Evolutionary conservation across 2,888 invertebrate species (phyloP).

Genomic region (Notodromas monacha): DNA sequence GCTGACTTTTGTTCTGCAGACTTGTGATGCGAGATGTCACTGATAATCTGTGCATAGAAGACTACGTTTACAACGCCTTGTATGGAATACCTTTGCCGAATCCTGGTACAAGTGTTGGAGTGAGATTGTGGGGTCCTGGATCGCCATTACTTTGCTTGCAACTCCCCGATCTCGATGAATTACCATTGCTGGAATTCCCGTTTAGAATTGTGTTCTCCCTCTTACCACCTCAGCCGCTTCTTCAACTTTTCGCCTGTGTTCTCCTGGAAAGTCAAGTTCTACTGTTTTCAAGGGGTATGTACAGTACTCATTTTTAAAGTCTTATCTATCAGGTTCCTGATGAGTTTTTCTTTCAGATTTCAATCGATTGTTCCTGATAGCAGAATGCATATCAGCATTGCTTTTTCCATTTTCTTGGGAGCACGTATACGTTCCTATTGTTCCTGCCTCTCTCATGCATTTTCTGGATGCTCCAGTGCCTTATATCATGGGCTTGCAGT

Average conservation of each 20-base stretch:
- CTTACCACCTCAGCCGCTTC: constrained; percentile 62
- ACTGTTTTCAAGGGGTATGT: constrained; percentile 50
- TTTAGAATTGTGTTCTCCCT: constrained; percentile 53
- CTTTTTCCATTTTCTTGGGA: constrained; percentile 90
- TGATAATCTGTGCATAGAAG: constrained; percentile 27
- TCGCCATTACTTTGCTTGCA: not conserved
- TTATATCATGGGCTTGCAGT: constrained; percentile 60
- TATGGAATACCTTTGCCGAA: constrained; percentile 72
- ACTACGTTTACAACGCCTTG: constrained; percentile 72
- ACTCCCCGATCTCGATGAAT: constrained; percentile 23
- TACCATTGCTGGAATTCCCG: constrained; percentile 78
- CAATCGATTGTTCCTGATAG: constrained; percentile 77
- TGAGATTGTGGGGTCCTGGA: not conserved
- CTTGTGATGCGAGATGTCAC: not conserved
- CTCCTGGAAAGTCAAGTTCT: constrained; percentile 86
- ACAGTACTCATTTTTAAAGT: no score
- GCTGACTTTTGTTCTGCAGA: not conserved
- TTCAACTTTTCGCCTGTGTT: constrained; percentile 75
- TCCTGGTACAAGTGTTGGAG: constrained; percentile 41
- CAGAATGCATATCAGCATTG: constrained; percentile 62
- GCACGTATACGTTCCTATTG: constrained; percentile 90
- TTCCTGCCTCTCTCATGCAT: constrained; percentile 72
- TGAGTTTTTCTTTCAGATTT: constrained; percentile 34
- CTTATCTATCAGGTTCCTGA: no score
- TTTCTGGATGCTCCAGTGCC: constrained; percentile 97